Evolutionary conservation across 2,113 vertebrate species (phyloP), one percentile per base, ranked within the genome.

Genomic region (Acinonyx jubatus): DNA sequence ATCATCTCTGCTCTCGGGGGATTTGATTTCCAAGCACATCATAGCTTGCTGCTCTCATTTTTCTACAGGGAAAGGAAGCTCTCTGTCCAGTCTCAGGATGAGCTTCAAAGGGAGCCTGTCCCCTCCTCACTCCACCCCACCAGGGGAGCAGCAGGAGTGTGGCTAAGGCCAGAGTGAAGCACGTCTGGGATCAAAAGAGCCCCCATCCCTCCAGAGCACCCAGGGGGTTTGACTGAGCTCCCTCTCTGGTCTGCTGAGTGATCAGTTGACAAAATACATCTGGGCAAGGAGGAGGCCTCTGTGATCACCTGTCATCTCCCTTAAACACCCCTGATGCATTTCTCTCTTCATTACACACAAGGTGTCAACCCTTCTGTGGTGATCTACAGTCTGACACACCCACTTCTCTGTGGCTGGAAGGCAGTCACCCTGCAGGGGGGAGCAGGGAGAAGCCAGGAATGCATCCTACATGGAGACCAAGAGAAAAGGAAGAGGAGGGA

Each of bases 211-310:
- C 55, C 68, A 81, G 96, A 68, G 93, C 86, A 89, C 97, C 95
- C 78, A 48, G 10, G 91, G 76, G 95, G 85, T 6, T 31, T 48
- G 74, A 50, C 88, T 96, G 97, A 84, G 86, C 0, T 88, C 38
- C 86, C 29, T 83, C 65, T 93, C 79, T 1, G 0, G 76, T 66
- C 48, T 97, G 91, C 94, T 92, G 98, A 97, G 95, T 96, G 98
- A 98, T 98, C 96, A 85, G 55, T 97, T 98, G 98, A 98, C 98
- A 98, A 97, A 98, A 98, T 89, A 91, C 98, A 98, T 98, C 97
- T 97, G 94, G 97, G 97, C 84, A 97, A 98, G 97, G 96, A 98
- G 96, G 98, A 98, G 95, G 96, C 78, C 83, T 73, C 98, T 98
- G 96, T 98, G 98, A 98, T 98, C 98, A 69, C 96, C 95, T 97